Conservation (phyloP, 2,888 invertebrate species). For the Ecdyonurus torrentis region DNA sequence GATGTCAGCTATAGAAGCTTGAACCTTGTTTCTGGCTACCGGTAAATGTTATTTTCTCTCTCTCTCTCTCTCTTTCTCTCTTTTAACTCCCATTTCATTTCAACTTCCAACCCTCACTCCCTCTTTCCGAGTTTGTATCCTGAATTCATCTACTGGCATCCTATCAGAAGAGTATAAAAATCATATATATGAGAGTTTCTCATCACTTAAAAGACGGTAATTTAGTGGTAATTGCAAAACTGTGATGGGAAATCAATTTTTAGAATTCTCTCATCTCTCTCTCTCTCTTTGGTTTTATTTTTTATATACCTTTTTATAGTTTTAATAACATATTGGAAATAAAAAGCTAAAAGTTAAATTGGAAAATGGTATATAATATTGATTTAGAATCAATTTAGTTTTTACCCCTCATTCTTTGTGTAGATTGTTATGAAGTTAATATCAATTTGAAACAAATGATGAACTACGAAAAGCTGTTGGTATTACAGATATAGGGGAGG, state of each 20-base stretch:
- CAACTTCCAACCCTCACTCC: not conserved
- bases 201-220: not conserved
- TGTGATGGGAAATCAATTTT: not conserved
- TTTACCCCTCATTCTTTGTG: not conserved
- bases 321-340: not conserved
- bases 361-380: not conserved
- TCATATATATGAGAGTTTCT: not conserved
- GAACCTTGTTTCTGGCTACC: not conserved
- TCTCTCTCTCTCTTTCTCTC: not conserved
- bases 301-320: not conserved
- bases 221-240: constrained; percentile 12
- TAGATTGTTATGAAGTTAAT: not conserved
- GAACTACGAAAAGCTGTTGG: too few relatives aligned
- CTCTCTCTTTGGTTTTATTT: not conserved
- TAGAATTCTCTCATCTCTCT: not conserved
- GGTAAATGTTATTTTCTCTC: not conserved
- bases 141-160: not conserved
- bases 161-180: not conserved
- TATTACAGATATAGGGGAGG: too few relatives aligned
- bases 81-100: too few relatives aligned
- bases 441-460: not conserved
- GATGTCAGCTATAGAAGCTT: not conserved
- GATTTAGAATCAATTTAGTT: not conserved
- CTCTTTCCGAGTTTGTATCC: not conserved
- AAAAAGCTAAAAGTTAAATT: not conserved